These are phyloP conservation scores for Vimba vimba DNA, from an alignment of 2,113 vertebrate genomes.

Conservation along the genomic window DNA sequence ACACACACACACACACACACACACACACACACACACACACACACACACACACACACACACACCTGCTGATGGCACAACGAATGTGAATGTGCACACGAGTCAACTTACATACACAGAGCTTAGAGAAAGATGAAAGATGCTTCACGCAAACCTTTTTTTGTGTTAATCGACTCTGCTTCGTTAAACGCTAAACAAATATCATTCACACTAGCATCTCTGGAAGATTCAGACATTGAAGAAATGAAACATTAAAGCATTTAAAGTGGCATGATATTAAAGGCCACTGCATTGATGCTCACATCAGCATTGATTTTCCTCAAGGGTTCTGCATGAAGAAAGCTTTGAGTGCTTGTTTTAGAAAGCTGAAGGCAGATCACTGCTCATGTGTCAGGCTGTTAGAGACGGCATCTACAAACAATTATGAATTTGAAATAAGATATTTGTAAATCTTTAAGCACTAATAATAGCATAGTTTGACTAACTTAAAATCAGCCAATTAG, in stretches of 20 bases:
- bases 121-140: background rate
- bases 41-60: background rate
- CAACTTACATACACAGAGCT: background rate
- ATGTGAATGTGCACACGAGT: background rate
- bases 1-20: background rate
- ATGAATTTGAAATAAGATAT: too few relatives aligned
- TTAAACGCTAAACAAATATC: slow-evolving; percentile 1
- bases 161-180: background rate
- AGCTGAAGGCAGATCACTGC: background rate
- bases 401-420: background rate
- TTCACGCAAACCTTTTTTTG: background rate
- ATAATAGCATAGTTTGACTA: too few relatives aligned
- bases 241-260: slow-evolving; percentile 15
- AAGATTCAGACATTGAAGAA: background rate
- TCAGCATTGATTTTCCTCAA: slow-evolving; percentile 6
- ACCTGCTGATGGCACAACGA: background rate
- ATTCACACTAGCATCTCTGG: background rate
- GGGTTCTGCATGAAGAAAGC: slow-evolving; percentile 6
- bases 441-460: too few relatives aligned
- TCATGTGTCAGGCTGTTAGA: background rate
- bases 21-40: background rate
- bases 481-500: too few relatives aligned
- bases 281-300: background rate
- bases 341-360: background rate
- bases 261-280: slow-evolving; percentile 1